A percentile compares a stretch with the other conserved stretches of the same genome.
Evolutionary conservation across 35 echinoderm and acorn worm species (phyloP).

Genomic region (Stichopus chloronotus): DNA sequence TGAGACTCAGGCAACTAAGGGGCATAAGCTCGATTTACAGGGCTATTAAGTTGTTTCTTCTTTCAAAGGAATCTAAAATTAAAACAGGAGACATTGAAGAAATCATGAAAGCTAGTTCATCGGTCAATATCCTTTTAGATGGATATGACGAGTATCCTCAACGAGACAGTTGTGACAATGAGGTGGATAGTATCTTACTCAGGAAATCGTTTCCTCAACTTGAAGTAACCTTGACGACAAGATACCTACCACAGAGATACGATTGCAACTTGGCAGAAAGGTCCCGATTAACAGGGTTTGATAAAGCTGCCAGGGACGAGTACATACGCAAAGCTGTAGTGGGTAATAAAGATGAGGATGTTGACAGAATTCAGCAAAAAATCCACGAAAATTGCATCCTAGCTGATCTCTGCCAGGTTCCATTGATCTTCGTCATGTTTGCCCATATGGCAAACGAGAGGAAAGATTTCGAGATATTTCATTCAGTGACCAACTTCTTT

Average conservation of each 20-base stretch:
- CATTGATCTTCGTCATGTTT: neutral
- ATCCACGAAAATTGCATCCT: neutral
- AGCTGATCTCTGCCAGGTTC: neutral
- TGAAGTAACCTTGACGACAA: neutral
- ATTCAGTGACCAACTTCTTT: neutral
- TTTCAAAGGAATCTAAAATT: neutral
- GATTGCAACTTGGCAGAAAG: neutral
- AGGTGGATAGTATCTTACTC: neutral
- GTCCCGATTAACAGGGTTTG: constrained; percentile 10
- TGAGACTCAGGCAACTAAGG: neutral
- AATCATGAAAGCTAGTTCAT: neutral
- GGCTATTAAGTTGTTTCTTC: constrained; percentile 1
- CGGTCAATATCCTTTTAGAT: neutral
- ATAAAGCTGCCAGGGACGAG: neutral
- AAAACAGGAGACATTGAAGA: neutral
- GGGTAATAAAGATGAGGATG: neutral
- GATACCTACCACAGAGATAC: neutral
- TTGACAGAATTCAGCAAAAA: neutral
- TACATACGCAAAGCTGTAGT: constrained; percentile 18
- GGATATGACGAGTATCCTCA: constrained; percentile 31
- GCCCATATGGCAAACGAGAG: constrained; percentile 6
- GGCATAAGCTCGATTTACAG: neutral
- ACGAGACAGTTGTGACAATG: neutral
- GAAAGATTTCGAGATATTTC: neutral
- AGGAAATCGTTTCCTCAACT: neutral